Evolutionary conservation across 2,797 vertebrate species (phyloP).

Genomic region (Ptychobarbus kaznakovi): DNA sequence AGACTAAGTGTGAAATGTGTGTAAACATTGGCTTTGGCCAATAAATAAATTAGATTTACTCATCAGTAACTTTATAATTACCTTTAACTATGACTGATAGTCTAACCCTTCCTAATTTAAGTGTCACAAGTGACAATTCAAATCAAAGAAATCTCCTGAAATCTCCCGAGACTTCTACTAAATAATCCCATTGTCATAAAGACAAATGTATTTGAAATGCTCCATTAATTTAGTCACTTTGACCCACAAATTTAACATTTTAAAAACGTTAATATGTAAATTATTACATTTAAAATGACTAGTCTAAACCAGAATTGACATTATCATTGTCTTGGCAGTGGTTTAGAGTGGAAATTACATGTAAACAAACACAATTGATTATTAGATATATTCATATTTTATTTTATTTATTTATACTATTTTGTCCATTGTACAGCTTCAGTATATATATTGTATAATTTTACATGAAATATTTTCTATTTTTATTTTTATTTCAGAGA

Average conservation of each 20-base stretch:
- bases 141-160: background rate
- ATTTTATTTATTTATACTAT: background rate
- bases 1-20: background rate
- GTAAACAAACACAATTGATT: background rate
- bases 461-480: background rate
- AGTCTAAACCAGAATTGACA: background rate
- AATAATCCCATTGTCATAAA: background rate
- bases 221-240: background rate
- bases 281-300: background rate
- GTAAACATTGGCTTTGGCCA: slow-evolving; percentile 1
- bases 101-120: background rate
- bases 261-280: too few species aligned
- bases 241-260: background rate
- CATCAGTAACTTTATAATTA: background rate
- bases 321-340: background rate
- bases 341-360: background rate
- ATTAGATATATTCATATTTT: background rate
- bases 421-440: background rate
- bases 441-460: background rate
- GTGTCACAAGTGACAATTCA: background rate
- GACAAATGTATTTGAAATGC: background rate
- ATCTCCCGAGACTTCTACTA: background rate
- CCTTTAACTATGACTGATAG: background rate
- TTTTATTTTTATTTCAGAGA: too few species aligned
- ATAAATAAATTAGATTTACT: background rate